Evolutionary conservation across 2,113 vertebrate genomes (phyloP).

Genomic region (Formicarius rufipectus): DNA sequence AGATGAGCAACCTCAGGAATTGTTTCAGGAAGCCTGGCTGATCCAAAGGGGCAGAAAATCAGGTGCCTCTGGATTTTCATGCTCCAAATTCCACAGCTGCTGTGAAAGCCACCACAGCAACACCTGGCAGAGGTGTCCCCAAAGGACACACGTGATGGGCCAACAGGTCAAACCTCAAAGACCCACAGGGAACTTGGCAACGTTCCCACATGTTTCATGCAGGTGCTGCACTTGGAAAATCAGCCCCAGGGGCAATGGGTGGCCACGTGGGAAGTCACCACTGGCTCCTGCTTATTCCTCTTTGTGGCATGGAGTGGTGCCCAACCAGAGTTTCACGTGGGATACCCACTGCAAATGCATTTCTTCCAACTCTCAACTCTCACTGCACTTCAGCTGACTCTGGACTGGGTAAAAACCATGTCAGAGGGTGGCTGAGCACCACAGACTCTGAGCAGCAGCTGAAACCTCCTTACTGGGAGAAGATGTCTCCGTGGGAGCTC

Average conservation of each 20-base stretch:
- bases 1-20: neutral
- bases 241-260: neutral
- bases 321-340: neutral
- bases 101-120: neutral
- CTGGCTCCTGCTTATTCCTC: neutral
- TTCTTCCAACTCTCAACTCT: neutral
- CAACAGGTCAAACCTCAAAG: neutral
- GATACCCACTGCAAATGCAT: accelerated
- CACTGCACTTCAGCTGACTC: neutral
- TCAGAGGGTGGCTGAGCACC: accelerated
- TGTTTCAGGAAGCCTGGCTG: neutral
- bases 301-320: neutral
- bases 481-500: constrained; percentile 95
- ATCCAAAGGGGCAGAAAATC: neutral
- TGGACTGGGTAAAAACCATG: neutral
- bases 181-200: neutral
- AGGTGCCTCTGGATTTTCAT: neutral
- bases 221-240: neutral
- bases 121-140: neutral
- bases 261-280: neutral
- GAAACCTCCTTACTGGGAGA: constrained; percentile 88
- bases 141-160: accelerated
- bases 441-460: neutral
- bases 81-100: neutral
- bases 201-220: neutral